Percentiles rank a stretch among this genome's conserved stretches.
Evolutionary conservation across 2,888 invertebrate species (phyloP).

Genomic region (Trissolcus brochymenae): DNA sequence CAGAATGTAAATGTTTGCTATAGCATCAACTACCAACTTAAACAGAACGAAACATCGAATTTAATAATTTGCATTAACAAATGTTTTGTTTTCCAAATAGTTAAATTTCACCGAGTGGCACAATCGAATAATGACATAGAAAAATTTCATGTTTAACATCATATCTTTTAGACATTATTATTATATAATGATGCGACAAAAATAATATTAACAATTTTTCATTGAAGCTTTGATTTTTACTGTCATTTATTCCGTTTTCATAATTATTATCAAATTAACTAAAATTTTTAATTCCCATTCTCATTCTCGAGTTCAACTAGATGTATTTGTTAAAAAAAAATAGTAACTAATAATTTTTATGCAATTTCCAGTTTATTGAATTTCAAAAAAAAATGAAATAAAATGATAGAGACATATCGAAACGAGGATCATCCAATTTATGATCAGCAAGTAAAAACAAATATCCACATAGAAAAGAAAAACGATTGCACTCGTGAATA

Average conservation of each 20-base stretch:
- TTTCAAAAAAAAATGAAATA: too few species aligned
- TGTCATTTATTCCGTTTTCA: not conserved
- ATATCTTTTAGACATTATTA: constrained; percentile 11
- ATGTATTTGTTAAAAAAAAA: too few species aligned
- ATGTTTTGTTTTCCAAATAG: too few species aligned
- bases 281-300: not conserved
- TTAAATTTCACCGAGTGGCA: constrained; percentile 15
- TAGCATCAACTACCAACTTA: constrained; percentile 37
- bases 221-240: too few species aligned
- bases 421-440: too few species aligned
- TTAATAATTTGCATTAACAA: constrained; percentile 21
- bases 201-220: constrained; percentile 10
- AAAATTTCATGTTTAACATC: not conserved
- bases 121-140: constrained; percentile 2
- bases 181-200: constrained; percentile 42
- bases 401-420: too few species aligned
- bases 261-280: not conserved
- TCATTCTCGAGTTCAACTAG: too few species aligned
- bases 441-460: too few species aligned
- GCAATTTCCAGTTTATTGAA: too few species aligned
- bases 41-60: constrained; percentile 31
- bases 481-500: too few species aligned
- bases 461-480: too few species aligned
- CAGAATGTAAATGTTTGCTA: constrained; percentile 23
- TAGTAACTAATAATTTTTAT: too few species aligned